Percentiles rank a stretch among this genome's conserved stretches.
Evolutionary conservation across 2,888 invertebrate species (phyloP).

Genomic region (Chymomyza fuscimana): DNA sequence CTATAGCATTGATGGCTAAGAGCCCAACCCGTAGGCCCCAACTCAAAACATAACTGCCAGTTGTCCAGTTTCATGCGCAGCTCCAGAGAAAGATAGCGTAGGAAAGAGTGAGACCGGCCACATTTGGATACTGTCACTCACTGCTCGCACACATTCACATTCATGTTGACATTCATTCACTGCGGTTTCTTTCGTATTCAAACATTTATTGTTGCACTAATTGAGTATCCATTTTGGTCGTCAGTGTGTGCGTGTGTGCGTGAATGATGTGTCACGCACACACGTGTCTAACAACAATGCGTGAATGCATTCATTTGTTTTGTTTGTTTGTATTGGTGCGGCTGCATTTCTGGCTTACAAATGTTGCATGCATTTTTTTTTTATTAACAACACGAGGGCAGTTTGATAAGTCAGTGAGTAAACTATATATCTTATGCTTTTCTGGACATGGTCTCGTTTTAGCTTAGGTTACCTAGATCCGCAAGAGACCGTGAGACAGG

Average conservation of each 20-base stretch:
- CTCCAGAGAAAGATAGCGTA: background rate
- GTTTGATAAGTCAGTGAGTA: no score
- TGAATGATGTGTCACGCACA: background rate
- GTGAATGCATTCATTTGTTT: slow-evolving; percentile 23
- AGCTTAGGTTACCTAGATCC: no score
- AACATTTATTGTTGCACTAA: slow-evolving; percentile 63
- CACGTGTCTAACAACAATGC: background rate
- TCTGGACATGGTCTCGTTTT: no score
- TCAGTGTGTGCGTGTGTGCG: slow-evolving; percentile 50
- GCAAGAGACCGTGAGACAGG: no score
- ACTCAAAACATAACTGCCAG: background rate
- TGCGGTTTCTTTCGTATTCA: background rate
- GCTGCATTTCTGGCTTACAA: slow-evolving; percentile 15
- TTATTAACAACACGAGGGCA: no score
- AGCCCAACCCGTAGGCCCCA: background rate
- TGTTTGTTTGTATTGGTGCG: slow-evolving; percentile 28
- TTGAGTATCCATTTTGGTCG: slow-evolving; percentile 68
- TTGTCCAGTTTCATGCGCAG: background rate
- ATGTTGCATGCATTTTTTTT: background rate
- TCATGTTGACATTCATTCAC: background rate
- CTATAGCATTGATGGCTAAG: background rate
- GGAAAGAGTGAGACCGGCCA: background rate
- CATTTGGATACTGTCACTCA: background rate
- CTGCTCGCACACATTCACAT: no score
- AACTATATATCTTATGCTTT: no score